A percentile compares a stretch with the other conserved stretches of the same genome.
Evolutionary conservation across 2,888 invertebrate species (phyloP).

Genomic region (Xylota segnis): DNA sequence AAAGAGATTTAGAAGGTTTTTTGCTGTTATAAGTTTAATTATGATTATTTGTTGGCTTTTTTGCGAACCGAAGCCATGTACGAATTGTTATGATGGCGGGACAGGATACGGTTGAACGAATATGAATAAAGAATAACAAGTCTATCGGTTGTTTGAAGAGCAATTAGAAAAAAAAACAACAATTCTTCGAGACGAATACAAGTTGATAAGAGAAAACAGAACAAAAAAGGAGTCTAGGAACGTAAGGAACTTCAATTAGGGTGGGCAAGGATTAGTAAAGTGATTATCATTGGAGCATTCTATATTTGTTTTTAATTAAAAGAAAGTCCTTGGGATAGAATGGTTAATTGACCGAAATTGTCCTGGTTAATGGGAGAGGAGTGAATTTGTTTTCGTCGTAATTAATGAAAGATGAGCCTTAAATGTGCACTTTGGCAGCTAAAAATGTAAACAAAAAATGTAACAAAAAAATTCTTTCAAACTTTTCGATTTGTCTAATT

Average conservation of each 20-base stretch:
- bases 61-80: background rate
- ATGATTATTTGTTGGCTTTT: slow-evolving; percentile 10
- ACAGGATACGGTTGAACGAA: background rate
- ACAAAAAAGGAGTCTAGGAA: background rate
- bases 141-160: background rate
- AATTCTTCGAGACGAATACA: background rate
- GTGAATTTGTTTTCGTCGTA: background rate
- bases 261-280: background rate
- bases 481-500: background rate
- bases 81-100: background rate
- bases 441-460: background rate
- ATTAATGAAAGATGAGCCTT: background rate
- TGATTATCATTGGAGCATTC: slow-evolving; percentile 9
- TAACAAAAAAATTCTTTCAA: background rate
- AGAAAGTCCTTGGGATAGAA: slow-evolving; percentile 16
- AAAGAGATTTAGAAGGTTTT: slow-evolving; percentile 12
- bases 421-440: background rate
- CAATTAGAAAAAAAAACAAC: background rate
- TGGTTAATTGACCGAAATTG: slow-evolving; percentile 17
- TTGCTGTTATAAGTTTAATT: slow-evolving; percentile 8
- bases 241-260: background rate
- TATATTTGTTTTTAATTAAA: slow-evolving; percentile 25
- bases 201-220: background rate
- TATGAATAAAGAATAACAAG: background rate
- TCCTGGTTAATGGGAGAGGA: background rate